Conservation (phyloP, 2,888 invertebrate species). For the Minunthozetes semirufus region DNA sequence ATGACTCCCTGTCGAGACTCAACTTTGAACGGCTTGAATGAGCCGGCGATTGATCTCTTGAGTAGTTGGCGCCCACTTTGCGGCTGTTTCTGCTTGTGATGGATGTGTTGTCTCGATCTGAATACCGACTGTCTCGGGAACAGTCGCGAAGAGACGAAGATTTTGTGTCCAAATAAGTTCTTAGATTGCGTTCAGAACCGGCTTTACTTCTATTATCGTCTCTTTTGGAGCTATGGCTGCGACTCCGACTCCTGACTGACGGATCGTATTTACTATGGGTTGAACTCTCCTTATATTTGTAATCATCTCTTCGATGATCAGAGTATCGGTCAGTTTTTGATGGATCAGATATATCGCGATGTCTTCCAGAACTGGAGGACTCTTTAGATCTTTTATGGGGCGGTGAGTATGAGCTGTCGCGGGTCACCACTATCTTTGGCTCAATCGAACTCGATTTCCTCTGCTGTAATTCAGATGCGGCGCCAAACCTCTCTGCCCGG, state of each 20-base stretch:
- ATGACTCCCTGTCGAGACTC: constrained; percentile 17
- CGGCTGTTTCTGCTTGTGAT: neutral
- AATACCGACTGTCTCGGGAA: constrained; percentile 14
- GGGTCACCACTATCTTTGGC: neutral
- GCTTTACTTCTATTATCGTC: neutral
- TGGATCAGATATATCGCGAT: neutral
- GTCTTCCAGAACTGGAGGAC: neutral
- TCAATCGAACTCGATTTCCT: too few relatives aligned
- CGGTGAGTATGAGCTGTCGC: neutral
- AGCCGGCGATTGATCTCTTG: constrained; percentile 1
- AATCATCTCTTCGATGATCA: neutral
- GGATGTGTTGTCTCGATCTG: constrained; percentile 22
- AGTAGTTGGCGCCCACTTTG: neutral
- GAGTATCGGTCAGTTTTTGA: neutral
- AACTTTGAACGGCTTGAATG: constrained; percentile 19
- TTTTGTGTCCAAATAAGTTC: neutral
- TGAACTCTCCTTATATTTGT: neutral
- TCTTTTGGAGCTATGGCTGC: neutral
- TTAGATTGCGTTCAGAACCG: neutral
- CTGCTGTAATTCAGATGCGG: too few relatives aligned
- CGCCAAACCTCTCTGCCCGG: neutral
- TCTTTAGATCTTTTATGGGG: neutral
- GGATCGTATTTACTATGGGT: constrained; percentile 5
- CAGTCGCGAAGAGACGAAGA: neutral
- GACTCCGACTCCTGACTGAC: neutral